Conservation (phyloP, 1,140 invertebrate species). For the Heliothis virescens region DNA sequence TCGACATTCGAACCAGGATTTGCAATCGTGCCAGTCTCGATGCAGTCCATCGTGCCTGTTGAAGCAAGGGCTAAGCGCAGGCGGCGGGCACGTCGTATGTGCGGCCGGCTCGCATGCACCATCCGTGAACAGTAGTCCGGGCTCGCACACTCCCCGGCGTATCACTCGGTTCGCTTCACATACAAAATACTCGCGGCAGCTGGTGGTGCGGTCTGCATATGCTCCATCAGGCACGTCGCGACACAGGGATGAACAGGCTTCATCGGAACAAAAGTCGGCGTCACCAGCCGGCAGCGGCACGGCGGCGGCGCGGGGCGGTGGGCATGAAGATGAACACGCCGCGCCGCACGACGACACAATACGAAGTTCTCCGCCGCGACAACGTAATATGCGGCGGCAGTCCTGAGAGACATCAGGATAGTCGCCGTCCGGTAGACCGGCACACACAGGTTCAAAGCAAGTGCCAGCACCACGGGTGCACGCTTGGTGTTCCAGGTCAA, state of each 20-base stretch:
- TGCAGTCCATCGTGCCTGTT: conserved; percentile 77
- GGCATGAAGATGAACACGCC: conserved; percentile 64
- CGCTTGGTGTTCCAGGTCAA: conserved; percentile 84
- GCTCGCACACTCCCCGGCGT: conserved; percentile 83
- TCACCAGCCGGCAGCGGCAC: conserved; percentile 74
- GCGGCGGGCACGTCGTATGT: conserved; percentile 75
- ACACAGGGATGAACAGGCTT: conserved; percentile 81
- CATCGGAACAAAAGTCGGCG: conserved; percentile 80
- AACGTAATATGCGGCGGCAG: conserved; percentile 68
- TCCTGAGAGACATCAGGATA: conserved; percentile 81
- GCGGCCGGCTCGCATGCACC: conserved; percentile 77
- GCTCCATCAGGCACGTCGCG: conserved; percentile 85
- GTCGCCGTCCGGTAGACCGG: conserved; percentile 75
- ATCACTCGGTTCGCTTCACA: conserved; percentile 81
- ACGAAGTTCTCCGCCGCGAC: conserved; percentile 68
- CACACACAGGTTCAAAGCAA: conserved; percentile 78
- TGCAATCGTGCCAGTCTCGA: conserved; percentile 79
- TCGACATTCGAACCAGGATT: conserved; percentile 77
- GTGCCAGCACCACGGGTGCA: conserved; percentile 80
- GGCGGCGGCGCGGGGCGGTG: conserved; percentile 69
- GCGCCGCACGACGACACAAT: conserved; percentile 68
- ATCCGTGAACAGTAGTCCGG: conserved; percentile 80
- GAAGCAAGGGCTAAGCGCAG: conserved; percentile 78
- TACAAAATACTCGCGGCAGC: conserved; percentile 87
- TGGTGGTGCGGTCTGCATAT: conserved; percentile 86